Evolutionary conservation across 2,113 vertebrate species (phyloP).

Genomic region (Calyptomena viridis): DNA sequence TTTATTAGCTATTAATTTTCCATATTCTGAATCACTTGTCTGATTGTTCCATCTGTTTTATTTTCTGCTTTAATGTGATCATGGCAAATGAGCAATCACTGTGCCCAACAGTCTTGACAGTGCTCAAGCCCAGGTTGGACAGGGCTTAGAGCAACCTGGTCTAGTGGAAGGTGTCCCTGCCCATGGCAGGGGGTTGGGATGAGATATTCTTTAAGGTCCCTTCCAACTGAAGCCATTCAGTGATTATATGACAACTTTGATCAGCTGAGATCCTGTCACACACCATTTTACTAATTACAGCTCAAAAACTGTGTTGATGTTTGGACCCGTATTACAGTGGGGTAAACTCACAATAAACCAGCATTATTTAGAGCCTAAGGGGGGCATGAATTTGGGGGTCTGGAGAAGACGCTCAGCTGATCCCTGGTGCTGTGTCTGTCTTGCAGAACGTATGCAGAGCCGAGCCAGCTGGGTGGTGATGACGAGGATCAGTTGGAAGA

Average conservation of each 20-base stretch:
- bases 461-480: constrained; percentile 74
- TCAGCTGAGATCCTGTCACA: not conserved
- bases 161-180: not conserved
- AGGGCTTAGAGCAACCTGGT: not conserved
- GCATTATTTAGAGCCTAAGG: rapidly evolving
- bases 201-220: not conserved
- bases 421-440: not conserved
- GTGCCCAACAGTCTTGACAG: not conserved
- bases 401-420: not conserved
- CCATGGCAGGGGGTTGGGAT: not conserved
- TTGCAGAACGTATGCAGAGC: constrained; percentile 81
- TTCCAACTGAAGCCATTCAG: not conserved
- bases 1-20: constrained; percentile 15
- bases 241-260: not conserved
- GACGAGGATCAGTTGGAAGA: constrained; percentile 69
- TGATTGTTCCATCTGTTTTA: not conserved
- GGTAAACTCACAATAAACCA: not conserved
- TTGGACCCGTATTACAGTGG: not conserved
- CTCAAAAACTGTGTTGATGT: not conserved
- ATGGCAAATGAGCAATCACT: not conserved
- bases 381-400: not conserved
- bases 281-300: not conserved
- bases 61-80: not conserved
- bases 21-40: not conserved
- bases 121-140: not conserved